Percentiles rank a stretch among this genome's conserved stretches.
phyloP scores from a whole-genome alignment of 1,140 invertebrate species.

The Drosophila murphyi region DNA sequence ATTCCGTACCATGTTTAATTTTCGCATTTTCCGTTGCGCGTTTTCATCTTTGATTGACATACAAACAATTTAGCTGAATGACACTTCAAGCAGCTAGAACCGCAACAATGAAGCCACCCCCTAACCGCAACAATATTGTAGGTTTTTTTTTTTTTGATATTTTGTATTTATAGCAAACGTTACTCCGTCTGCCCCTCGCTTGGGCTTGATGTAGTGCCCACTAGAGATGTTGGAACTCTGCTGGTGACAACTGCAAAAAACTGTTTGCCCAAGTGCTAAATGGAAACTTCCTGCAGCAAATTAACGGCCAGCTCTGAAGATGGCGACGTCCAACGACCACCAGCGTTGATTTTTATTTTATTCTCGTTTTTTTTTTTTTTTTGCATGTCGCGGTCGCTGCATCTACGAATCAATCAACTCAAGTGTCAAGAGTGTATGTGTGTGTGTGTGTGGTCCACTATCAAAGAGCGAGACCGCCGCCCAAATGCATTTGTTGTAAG shows the following conservation, averaged over 20 bases:
- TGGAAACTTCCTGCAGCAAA: slow-evolving; percentile 79
- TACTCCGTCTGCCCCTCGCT: slow-evolving; percentile 5
- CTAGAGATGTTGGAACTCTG: slow-evolving; percentile 42
- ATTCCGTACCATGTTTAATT: slow-evolving; percentile 65
- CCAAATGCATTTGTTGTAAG: slow-evolving; percentile 81
- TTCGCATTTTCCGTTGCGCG: slow-evolving; percentile 80
- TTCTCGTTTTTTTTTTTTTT: slow-evolving; percentile 39
- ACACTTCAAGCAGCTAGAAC: slow-evolving; percentile 71
- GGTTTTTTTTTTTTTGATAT: slow-evolving; percentile 62
- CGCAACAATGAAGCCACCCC: slow-evolving; percentile 68
- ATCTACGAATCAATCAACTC: slow-evolving; percentile 79
- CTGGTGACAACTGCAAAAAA: slow-evolving; percentile 76
- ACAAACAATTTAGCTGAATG: slow-evolving; percentile 84
- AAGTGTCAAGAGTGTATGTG: slow-evolving; percentile 56
- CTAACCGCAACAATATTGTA: slow-evolving; percentile 50
- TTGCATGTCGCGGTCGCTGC: slow-evolving; percentile 73
- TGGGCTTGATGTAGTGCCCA: slow-evolving; percentile 59
- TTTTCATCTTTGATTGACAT: slow-evolving; percentile 83
- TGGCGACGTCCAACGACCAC: slow-evolving; percentile 52
- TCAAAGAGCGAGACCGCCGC: slow-evolving; percentile 67
- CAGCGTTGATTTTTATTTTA: slow-evolving; percentile 55
- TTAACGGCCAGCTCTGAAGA: slow-evolving; percentile 58
- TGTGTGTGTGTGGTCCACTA: slow-evolving; percentile 74
- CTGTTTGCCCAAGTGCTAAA: slow-evolving; percentile 80
- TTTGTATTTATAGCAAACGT: slow-evolving; percentile 72